Conservation (phyloP, 2,888 invertebrate species). For the Megastigmus dorsalis region DNA sequence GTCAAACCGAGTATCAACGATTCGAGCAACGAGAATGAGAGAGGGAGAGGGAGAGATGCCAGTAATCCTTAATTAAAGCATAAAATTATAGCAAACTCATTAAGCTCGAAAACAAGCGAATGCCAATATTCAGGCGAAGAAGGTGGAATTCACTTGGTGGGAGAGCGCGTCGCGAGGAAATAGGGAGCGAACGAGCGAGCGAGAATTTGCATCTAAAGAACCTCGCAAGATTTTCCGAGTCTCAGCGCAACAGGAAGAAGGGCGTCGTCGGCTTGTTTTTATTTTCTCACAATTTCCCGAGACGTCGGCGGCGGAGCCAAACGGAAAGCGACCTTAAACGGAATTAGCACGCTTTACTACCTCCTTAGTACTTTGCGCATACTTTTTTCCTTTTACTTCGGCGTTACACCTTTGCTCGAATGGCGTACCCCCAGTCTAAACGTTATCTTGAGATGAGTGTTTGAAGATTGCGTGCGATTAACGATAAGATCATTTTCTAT, state of each 20-base stretch:
- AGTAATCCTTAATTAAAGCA: conserved; percentile 46
- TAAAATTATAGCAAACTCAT: conserved; percentile 47
- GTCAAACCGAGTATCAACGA: conserved; percentile 56
- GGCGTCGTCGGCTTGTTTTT: conserved; percentile 60
- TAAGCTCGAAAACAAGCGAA: conserved; percentile 42
- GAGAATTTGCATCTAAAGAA: conserved; percentile 68
- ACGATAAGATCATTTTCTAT: no score
- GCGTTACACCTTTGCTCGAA: no score
- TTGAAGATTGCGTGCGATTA: no score
- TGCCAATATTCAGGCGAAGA: conserved; percentile 27
- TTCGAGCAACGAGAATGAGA: conserved; percentile 59
- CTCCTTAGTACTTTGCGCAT: conserved; percentile 47
- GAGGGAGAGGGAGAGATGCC: not conserved
- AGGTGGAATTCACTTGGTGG: conserved; percentile 8
- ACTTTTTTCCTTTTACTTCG: no score
- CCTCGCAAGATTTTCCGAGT: conserved; percentile 60
- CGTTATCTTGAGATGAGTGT: no score
- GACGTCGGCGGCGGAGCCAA: conserved; percentile 57
- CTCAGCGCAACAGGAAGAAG: conserved; percentile 46
- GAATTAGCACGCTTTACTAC: conserved; percentile 69
- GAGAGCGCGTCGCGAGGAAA: not conserved
- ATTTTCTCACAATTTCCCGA: conserved; percentile 70
- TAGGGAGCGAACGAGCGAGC: not conserved
- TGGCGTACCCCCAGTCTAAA: no score
- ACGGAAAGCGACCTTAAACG: conserved; percentile 69